Evolutionary conservation across 2,113 vertebrate genomes (phyloP).

Genomic region (Pseudopipra pipra): DNA sequence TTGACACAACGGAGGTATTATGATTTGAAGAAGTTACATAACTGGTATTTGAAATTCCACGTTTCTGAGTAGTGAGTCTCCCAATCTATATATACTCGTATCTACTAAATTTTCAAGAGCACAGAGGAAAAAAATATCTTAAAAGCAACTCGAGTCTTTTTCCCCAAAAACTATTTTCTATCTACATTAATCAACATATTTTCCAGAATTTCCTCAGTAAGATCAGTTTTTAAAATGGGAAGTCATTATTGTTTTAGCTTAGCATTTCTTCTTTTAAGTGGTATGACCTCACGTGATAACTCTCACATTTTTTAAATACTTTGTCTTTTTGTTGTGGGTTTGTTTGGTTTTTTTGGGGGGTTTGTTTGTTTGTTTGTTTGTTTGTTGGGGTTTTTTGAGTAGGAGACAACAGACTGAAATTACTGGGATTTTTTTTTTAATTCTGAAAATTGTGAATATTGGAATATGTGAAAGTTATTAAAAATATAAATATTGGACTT

Average conservation of each 20-base stretch:
- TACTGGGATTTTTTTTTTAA: neutral
- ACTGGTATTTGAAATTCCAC: neutral
- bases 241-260: neutral
- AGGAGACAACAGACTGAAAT: neutral
- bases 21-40: neutral
- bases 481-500: neutral
- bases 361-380: no score
- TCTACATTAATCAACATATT: neutral
- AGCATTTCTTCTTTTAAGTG: neutral
- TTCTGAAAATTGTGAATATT: neutral
- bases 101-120: neutral
- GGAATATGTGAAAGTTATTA: neutral
- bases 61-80: neutral
- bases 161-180: rapidly evolving
- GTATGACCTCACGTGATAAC: neutral
- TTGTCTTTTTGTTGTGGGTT: neutral
- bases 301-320: neutral
- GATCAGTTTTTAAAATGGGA: neutral
- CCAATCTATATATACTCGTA: neutral
- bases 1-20: neutral
- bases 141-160: rapidly evolving
- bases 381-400: neutral
- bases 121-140: neutral
- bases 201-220: neutral
- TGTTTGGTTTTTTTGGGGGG: no score